phyloP scores from a whole-genome alignment of 2,888 invertebrate genomes.

The Ptilodon capucinus region DNA sequence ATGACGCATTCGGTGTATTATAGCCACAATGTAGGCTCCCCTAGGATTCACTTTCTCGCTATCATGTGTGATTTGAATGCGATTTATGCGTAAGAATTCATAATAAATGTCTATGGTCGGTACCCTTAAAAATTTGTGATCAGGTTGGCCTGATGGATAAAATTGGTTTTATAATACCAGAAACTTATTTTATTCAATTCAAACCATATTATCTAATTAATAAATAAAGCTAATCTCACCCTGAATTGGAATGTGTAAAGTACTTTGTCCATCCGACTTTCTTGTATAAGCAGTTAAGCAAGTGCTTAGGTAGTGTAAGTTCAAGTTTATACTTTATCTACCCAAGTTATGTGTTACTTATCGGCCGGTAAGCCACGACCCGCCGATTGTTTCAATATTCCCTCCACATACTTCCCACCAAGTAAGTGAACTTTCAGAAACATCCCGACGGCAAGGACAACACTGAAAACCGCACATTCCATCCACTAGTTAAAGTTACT shows the following conservation, averaged over 20 bases:
- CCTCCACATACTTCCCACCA: conserved; percentile 51
- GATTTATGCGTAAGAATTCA: no score
- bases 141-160: no score
- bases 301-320: neutral
- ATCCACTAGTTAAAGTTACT: neutral
- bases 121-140: no score
- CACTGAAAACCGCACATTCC: conserved; percentile 21
- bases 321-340: neutral
- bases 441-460: conserved; percentile 25
- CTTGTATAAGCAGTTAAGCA: conserved; percentile 8
- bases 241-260: no score
- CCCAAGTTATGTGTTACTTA: conserved; percentile 16
- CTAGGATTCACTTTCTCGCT: neutral
- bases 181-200: no score
- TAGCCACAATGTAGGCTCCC: neutral
- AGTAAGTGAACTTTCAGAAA: conserved; percentile 41
- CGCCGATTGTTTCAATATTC: conserved; percentile 52
- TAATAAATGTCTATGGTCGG: no score
- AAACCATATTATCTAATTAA: no score
- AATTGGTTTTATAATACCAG: no score
- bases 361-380: conserved; percentile 27
- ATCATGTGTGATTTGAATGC: no score
- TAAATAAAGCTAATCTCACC: no score
- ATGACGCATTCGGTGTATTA: neutral
- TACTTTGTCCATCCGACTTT: neutral